phyloP scores from a whole-genome alignment of 2,888 invertebrate species.

The Dendrolimus houi region DNA sequence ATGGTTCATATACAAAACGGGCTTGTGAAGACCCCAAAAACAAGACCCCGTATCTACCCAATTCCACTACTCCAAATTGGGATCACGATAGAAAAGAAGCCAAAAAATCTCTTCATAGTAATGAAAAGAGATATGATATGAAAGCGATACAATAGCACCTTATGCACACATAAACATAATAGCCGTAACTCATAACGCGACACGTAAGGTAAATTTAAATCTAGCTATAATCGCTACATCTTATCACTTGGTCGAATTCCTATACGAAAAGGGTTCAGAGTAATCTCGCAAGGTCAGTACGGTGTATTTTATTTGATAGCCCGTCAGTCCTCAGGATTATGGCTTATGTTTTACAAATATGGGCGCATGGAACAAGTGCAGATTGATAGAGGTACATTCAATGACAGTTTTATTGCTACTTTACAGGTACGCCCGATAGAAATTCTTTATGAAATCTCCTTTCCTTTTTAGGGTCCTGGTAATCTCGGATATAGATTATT shows the following conservation, averaged over 20 bases:
- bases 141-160: no score
- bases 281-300: slow-evolving; percentile 48
- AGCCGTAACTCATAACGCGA: no score
- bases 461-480: neutral
- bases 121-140: no score
- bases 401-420: slow-evolving; percentile 2
- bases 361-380: slow-evolving; percentile 11
- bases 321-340: slow-evolving; percentile 42
- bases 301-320: slow-evolving; percentile 61
- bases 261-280: slow-evolving; percentile 39
- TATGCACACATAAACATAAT: no score
- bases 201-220: no score
- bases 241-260: slow-evolving; percentile 17
- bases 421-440: neutral
- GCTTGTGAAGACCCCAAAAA: no score
- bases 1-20: no score
- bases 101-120: no score
- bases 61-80: no score
- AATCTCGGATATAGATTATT: neutral
- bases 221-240: slow-evolving; percentile 8
- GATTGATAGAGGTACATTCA: slow-evolving; percentile 7
- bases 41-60: no score
- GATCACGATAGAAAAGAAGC: no score
- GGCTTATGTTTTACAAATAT: slow-evolving; percentile 60
- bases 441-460: slow-evolving; percentile 4